Evolutionary conservation across 2,113 vertebrate species (phyloP), one percentile per base, ranked within the genome.

Genomic region (Cacatua alba): DNA sequence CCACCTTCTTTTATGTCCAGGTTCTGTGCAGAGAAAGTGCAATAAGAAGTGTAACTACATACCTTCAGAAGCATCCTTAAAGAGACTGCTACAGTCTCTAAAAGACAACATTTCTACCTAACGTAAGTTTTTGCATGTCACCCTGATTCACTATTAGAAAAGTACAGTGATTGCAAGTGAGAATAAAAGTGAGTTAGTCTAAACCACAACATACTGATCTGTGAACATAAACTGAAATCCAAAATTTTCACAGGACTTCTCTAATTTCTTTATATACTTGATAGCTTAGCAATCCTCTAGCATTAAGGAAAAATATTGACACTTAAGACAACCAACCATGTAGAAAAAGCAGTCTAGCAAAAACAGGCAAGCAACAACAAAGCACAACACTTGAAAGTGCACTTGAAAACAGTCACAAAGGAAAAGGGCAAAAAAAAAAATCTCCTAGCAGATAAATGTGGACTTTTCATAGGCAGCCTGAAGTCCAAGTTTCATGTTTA

Each of bases 1-100:
- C 98, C 97, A 93, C 97, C 97, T 82, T 99, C 99, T 98, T 99
- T 99, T 82, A 89, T 31, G 11, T 97, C 97, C 91, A 98, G 97
- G 95, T 98, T 99, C 99, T 99, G 96, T 53, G 90, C 49, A 97
- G 94, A 95, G n/a, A 95, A 94, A 95, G 24, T 31, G 55, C 15
- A 71, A 60, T 46, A 39, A 81, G 16, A 62, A 82, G 6, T 17
- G 4, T 86, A 49, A 78, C 13, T 48, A 35, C 25, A 51, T 13
- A 79, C 10, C 19, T 75, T 25, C 60, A 65, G n/a, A 71, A 88
- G 20, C n/a, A n/a, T 24, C 33, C 64, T 70, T 37, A 17, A 90
- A 18, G 20, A 67, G 13, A 26, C 53, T 81, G 39, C 39, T 82
- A 15, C 19, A 82, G n/a, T 25, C 63, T 67, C 78, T 53, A 55